Conservation (phyloP, 2,888 invertebrate genomes). For the Tetragonisca angustula region DNA sequence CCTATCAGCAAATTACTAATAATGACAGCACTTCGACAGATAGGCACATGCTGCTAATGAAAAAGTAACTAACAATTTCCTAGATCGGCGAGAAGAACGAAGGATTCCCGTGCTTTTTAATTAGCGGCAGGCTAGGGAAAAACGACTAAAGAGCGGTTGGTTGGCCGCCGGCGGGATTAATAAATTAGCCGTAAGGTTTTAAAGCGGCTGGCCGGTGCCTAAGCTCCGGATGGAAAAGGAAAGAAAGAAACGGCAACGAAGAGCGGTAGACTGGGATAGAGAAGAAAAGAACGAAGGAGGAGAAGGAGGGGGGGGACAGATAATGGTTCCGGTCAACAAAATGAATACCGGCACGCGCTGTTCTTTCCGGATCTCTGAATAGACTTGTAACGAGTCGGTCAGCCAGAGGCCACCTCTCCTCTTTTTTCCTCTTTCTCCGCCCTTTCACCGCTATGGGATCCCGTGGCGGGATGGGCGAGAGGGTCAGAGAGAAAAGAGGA, state of each 20-base stretch:
- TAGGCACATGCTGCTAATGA: neutral
- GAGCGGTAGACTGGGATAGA: constrained; percentile 38
- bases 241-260: constrained; percentile 40
- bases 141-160: constrained; percentile 61
- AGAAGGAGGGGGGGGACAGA: constrained; percentile 62
- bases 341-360: constrained; percentile 83
- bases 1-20: neutral
- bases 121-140: constrained; percentile 59
- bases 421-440: constrained; percentile 58
- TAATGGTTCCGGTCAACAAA: constrained; percentile 82
- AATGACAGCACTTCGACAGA: neutral
- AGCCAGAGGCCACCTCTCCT: constrained; percentile 59
- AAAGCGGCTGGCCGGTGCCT: constrained; percentile 67
- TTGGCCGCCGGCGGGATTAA: constrained; percentile 73
- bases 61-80: constrained; percentile 9
- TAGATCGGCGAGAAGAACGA: constrained; percentile 6
- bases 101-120: constrained; percentile 63
- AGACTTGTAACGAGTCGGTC: constrained; percentile 83
- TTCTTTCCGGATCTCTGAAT: constrained; percentile 83
- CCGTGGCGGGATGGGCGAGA: constrained; percentile 55
- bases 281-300: neutral
- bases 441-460: constrained; percentile 54
- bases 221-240: constrained; percentile 56
- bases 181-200: constrained; percentile 80
- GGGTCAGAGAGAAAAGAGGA: constrained; percentile 72